Evolutionary conservation across 2,113 vertebrate species (phyloP), one percentile per base, ranked within the genome.

Genomic region (Neotragus pygmaeus): DNA sequence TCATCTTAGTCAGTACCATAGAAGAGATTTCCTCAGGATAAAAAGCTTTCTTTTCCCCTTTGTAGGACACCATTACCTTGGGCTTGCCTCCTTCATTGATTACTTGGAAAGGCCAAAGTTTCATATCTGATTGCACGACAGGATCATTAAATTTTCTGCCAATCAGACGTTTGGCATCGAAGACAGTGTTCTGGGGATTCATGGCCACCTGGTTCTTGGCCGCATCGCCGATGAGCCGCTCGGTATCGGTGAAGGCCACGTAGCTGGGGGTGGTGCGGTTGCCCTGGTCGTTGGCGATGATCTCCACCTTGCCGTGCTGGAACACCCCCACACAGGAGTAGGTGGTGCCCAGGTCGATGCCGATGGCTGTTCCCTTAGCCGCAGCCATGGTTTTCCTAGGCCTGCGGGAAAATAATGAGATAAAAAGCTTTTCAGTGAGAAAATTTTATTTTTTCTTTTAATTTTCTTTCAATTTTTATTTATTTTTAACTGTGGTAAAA

Each of bases 271-370:
- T 99, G 94, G 99, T 99, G 93, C 99, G 99, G 98, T 99, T 99
- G 96, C 99, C 99, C 98, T 99, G 99, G 98, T 99, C 99, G 15
- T 99, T 99, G 97, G 99, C 99, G 4, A 99, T 99, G 98, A 99
- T 99, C 98, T 99, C 99, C 97, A 99, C 99, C 97, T 99, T 99
- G 66, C 99, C 99, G 49, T 99, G 99, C 94, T 99, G 99, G 98
- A 99, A 99, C 95, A 99, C 99, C 23, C 99, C 99, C 97, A 99
- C 99, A 4, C 99, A 99, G 45, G 99, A 99, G 97, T 99, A 99
- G 89, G 99, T 99, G 98, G 99, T 99, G 45, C 99, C 99, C 92
- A 99, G 98, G 98, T 99, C 99, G 64, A 99, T 99, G 84, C 99
- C 99, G 0, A 99, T 99, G 57, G 99, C 99, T 96, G 98, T 99